Evolutionary conservation across 2,797 vertebrate species (phyloP), one percentile per base, ranked within the genome.

Genomic region (Hemitrygon akajei): DNA sequence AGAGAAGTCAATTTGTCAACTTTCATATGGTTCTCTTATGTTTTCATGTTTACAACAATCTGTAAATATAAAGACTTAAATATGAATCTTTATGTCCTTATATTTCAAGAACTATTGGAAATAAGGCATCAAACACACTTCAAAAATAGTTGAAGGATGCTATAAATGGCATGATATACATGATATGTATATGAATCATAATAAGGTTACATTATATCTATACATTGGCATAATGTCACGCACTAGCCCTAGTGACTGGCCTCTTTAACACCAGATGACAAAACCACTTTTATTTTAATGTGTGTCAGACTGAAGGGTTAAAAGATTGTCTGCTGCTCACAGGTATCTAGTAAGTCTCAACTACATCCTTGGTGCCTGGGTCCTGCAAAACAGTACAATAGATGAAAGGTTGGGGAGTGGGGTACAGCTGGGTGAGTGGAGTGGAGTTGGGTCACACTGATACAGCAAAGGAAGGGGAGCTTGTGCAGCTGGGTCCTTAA

Each of bases 251-350:
- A 37, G 1, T 56, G 37, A 3, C 37, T 7, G 34, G 73, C 20
- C 40, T 75, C 71, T 56, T 92, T 92, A 47, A 30, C 60, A 89
- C 30, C 1, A 89, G 37, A 89, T 66, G 66, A 37, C 7, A 89
- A 60, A 89, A 37, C 60, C 86, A 89, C 60, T 63, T 89, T n/a
- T 66, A 89, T 66, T 89, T 89, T 63, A 89, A 89, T 66, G 86
- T n/a, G 63, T 14, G 12, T 60, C 86, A 66, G 86, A 89, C 16
- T 66, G 60, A 34, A 9, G 34, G 86, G 30, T 66, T n/a, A 89
- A 89, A 89, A 89, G 86, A 20, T 66, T 89, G 60, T 66, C 16
- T 20, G 30, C 84, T 63, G 58, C 11, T 58, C 30, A 87, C 84
- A 87, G 60, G 58, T 30, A 27, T 87, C 58, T 58, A 60, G 18